Percentiles rank a stretch among this genome's conserved stretches.
phyloP scores from a whole-genome alignment of 2,888 invertebrate species.

The Drosophila greeni region DNA sequence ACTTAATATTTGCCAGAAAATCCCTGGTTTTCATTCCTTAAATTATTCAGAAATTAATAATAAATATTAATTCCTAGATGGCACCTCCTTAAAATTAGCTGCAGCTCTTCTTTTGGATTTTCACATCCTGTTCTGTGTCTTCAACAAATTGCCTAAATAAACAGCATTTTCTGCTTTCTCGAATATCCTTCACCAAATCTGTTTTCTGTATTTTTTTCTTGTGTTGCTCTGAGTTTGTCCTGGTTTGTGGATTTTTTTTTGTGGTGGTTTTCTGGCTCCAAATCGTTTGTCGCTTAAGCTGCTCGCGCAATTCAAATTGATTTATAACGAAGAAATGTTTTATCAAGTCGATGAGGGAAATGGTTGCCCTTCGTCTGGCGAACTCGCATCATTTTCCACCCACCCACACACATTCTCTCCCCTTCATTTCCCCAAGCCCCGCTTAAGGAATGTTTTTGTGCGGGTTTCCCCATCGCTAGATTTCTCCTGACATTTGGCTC shows the following conservation, averaged over 20 bases:
- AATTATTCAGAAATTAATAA: not conserved
- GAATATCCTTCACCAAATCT: conserved; percentile 14
- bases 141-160: conserved; percentile 48
- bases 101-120: too few species aligned
- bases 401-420: not conserved
- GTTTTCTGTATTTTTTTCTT: conserved; percentile 15
- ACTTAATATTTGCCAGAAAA: not conserved
- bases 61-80: not conserved
- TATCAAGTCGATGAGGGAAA: conserved; percentile 38
- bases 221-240: conserved; percentile 11
- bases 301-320: conserved; percentile 56
- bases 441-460: conserved; percentile 34
- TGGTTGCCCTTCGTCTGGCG: conserved; percentile 10
- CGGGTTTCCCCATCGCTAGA: conserved; percentile 35
- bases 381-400: not conserved
- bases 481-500: conserved; percentile 57
- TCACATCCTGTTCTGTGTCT: too few species aligned
- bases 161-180: conserved; percentile 47
- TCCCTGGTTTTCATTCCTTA: not conserved
- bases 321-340: conserved; percentile 53
- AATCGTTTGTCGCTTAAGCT: conserved; percentile 46
- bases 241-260: conserved; percentile 6
- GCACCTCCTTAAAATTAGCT: conserved; percentile 8
- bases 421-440: not conserved
- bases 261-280: conserved; percentile 19